Conservation (phyloP, 2,797 vertebrate species). For the Botia almorhae region DNA sequence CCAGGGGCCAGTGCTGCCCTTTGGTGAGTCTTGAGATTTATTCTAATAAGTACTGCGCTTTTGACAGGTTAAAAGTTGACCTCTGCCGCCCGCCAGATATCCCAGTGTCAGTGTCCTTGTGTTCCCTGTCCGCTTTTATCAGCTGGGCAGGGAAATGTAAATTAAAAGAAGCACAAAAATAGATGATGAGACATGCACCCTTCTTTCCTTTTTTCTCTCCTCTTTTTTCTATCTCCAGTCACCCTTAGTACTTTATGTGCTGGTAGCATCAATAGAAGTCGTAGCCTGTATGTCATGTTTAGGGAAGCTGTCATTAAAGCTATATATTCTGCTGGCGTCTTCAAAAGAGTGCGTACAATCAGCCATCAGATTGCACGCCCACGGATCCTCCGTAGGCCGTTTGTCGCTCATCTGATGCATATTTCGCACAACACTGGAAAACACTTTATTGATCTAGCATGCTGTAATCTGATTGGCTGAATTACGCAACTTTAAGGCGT, state of each 20-base stretch:
- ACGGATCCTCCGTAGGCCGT: neutral
- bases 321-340: constrained; percentile 46
- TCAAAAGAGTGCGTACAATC: constrained; percentile 39
- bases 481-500: neutral
- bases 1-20: constrained; percentile 78
- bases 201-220: constrained; percentile 54
- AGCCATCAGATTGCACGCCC: neutral
- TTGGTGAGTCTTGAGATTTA: constrained; percentile 83
- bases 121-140: constrained; percentile 83
- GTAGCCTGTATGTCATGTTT: constrained; percentile 54
- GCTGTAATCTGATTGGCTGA: neutral
- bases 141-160: constrained; percentile 82
- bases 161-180: constrained; percentile 84
- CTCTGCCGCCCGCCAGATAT: constrained; percentile 75
- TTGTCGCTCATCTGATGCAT: neutral
- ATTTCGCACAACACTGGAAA: neutral
- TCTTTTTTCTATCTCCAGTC: constrained; percentile 9
- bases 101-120: constrained; percentile 81
- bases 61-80: constrained; percentile 85
- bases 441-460: neutral
- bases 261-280: constrained; percentile 49
- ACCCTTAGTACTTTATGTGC: constrained; percentile 26
- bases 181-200: constrained; percentile 84
- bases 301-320: constrained; percentile 50
- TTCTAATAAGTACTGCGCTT: constrained; percentile 85